Percentiles rank a stretch among this genome's conserved stretches.
Conservation (phyloP, 2,888 invertebrate species). For the Erannis defoliaria region DNA sequence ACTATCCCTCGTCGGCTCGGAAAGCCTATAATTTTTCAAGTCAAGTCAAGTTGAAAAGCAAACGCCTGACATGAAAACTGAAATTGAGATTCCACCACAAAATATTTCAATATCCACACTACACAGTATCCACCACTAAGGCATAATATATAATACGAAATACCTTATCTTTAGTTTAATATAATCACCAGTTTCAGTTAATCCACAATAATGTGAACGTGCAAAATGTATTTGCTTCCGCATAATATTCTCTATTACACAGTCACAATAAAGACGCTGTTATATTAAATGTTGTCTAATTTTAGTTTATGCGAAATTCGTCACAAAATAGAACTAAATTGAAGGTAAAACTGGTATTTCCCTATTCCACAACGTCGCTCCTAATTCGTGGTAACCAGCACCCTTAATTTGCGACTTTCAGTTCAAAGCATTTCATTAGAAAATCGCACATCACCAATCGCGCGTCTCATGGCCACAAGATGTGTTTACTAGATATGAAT, state of each 20-base stretch:
- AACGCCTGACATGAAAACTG: too few species aligned
- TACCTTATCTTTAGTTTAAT: constrained; percentile 1
- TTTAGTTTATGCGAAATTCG: neutral
- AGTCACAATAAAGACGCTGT: neutral
- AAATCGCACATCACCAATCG: constrained; percentile 31
- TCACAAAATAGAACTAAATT: constrained; percentile 1
- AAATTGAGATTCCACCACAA: neutral
- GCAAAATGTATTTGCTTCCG: neutral
- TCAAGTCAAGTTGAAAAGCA: too few species aligned
- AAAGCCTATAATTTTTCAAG: too few species aligned
- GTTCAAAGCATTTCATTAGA: constrained; percentile 29
- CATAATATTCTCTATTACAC: too few species aligned
- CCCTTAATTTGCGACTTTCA: constrained; percentile 23
- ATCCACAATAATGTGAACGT: neutral
- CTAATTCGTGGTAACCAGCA: constrained; percentile 14
- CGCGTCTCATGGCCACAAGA: constrained; percentile 26
- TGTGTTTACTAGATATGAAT: constrained; percentile 14
- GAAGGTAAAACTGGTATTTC: neutral
- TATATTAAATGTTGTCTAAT: neutral
- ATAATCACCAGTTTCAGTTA: neutral
- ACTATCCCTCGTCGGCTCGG: too few species aligned
- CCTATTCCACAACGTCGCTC: too few species aligned
- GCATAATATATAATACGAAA: neutral
- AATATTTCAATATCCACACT: constrained; percentile 6
- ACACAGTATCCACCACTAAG: neutral